phyloP scores from a whole-genome alignment of 1,140 invertebrate species.

The Akabosia matsudoensis region DNA sequence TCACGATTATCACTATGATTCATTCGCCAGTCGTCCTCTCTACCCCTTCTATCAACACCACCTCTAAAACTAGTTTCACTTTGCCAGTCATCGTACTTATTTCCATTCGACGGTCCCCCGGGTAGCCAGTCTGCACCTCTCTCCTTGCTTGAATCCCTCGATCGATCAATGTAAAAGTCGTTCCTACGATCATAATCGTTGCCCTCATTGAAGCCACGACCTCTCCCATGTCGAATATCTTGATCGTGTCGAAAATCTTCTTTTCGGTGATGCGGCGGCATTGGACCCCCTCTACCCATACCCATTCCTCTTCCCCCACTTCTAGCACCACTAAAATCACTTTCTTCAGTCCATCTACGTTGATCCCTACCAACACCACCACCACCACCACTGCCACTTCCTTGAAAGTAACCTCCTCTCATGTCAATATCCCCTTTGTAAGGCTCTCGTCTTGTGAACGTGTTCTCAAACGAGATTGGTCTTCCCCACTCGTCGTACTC shows the following conservation, averaged over 20 bases:
- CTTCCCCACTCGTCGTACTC: neutral
- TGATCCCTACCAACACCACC: neutral
- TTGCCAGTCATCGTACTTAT: neutral
- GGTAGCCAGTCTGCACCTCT: neutral
- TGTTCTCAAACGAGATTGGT: neutral
- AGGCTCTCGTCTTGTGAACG: neutral
- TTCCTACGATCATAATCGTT: neutral
- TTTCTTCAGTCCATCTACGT: neutral
- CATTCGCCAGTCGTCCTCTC: neutral
- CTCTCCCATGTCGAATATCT: neutral
- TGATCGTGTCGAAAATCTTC: neutral
- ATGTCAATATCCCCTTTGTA: slow-evolving; percentile 14
- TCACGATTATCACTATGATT: neutral
- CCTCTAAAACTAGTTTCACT: neutral
- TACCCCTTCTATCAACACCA: neutral
- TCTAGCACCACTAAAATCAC: neutral
- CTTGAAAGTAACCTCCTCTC: neutral
- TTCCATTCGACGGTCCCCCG: neutral
- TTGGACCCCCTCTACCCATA: neutral
- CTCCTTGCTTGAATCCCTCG: neutral
- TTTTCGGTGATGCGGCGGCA: neutral
- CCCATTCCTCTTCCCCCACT: neutral
- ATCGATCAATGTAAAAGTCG: neutral
- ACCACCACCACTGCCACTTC: neutral
- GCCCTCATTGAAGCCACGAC: neutral